Conservation (phyloP, 2,888 invertebrate genomes). For the Euzophera pinguis region DNA sequence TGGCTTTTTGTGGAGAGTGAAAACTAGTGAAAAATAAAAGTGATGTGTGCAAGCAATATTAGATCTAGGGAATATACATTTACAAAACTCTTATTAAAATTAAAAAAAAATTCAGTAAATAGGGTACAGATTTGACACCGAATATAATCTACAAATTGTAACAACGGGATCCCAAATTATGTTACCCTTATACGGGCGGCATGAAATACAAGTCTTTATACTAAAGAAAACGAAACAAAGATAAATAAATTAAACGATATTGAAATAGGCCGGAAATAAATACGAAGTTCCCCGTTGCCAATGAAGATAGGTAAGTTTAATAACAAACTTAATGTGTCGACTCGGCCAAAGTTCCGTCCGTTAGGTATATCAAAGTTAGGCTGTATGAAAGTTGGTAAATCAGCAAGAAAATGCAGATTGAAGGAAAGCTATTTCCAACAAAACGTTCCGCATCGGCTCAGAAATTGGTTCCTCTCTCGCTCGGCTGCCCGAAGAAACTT, state of each 20-base stretch:
- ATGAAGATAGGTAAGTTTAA: constrained; percentile 33
- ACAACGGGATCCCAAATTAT: too few relatives aligned
- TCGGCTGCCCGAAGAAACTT: constrained; percentile 70
- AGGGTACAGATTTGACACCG: too few relatives aligned
- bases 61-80: too few relatives aligned
- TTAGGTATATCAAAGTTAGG: constrained; percentile 51
- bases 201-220: too few relatives aligned
- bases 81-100: too few relatives aligned
- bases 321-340: constrained; percentile 61
- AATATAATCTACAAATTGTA: too few relatives aligned
- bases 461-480: constrained; percentile 76
- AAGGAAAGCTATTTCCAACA: constrained; percentile 79
- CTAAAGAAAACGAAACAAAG: too few relatives aligned
- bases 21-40: too few relatives aligned
- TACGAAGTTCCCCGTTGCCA: not conserved
- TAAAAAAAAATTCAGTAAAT: too few relatives aligned
- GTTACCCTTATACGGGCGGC: too few relatives aligned
- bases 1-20: too few relatives aligned
- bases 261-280: not conserved
- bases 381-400: constrained; percentile 77
- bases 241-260: not conserved
- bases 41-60: too few relatives aligned
- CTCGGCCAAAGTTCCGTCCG: constrained; percentile 42
- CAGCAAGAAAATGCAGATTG: constrained; percentile 80
- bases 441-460: constrained; percentile 75